Evolutionary conservation across 2,888 invertebrate genomes (phyloP), one percentile per base, ranked within the genome.

Genomic region (Mechanitis mazaeus): DNA sequence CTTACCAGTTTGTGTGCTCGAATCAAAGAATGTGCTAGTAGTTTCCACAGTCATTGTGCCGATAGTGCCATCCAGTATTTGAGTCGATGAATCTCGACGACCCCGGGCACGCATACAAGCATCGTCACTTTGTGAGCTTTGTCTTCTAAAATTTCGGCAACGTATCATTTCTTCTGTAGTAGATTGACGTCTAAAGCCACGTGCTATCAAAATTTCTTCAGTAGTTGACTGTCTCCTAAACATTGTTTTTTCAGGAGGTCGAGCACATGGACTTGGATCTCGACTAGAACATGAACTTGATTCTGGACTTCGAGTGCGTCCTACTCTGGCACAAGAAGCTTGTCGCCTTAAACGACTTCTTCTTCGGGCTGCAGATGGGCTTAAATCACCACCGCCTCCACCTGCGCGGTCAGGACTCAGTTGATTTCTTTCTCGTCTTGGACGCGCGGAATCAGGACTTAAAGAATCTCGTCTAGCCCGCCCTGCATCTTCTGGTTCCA

Each of bases 161-260:
- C 97, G 92, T 65, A 97, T 97, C 95, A 97, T 97, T 83, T 97
- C 97, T 77, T 97, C 97, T 0, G 96, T 97, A 7, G 97, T 97
- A 3, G 96, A 96, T 78, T 97, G 97, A 12, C 97, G 92, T 0
- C 97, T 92, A 81, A 97, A 97, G 2, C 97, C 97, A 60, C 96
- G 92, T 0, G 97, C 96, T 74, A 97, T 97, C 50, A 97, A 86
- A 73, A 97, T 97, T 84, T 97, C 97, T 80, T 97, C 96, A 0
- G 97, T 97, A 12, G 97, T 97, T 38, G 96, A 96, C 85, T 97
- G 97, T 63, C 97, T 91, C 63, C 97, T 91, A 64, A 96, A 95
- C 70, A 95, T 93, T 7, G 96, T 95, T 47, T 94, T 91, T 72
- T 94, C 92, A 3, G 91, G 90, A 54, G 92, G 92, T 75, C 69